Base-by-base conservation (phyloP, 2,888 invertebrate genomes). In the Andricus quercusramuli region DNA sequence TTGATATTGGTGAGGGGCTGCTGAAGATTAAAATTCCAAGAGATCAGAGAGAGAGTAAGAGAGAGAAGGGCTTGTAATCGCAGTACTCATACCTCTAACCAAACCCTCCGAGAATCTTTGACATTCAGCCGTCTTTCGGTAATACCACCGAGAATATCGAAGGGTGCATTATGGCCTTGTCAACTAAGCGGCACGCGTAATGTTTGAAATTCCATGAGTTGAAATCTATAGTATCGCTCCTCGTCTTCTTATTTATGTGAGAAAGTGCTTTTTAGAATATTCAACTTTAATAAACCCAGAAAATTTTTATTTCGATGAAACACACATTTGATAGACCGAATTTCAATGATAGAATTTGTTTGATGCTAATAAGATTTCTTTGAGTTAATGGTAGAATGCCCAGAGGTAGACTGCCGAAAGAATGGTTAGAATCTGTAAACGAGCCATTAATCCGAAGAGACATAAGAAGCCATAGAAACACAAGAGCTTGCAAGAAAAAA, bases 1-100 rank as follows among this genome's bases (percentile, higher is more conserved):
- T 15, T 51, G 20, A 51, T 47, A 17, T n/a, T 8, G 47, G 47
- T 32, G 9, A 47, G 70, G 51, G 70, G 20, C n/a, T 56, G 51
- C 29, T 74, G 51, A 56, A 51, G 74, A 74, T 56, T 74, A 74
- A 74, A 74, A 74, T 74, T 74, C 74, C 56, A n/a, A 47, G 32
- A 6, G 29, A 32, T 2, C 17, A 44, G 17, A 47, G 47, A 4
- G 17, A 47, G 70, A 29, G 44, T 0, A 11, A n/a, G 56, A n/a
- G n/a, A 56, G 56, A n/a, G n/a, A n/a, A 56, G n/a, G 51, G 25
- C 17, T 51, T 8, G 51, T 9, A 51, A 70, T 70, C 47, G 70
- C 25, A 13, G 51, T 70, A 47, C 29, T 51, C 17, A 51, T 51
- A 70, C 51, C 51, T 70, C 37, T 37, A 29, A 20, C 25, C 25